Conservation (phyloP, 2,797 vertebrate species). For the Falco cherrug region DNA sequence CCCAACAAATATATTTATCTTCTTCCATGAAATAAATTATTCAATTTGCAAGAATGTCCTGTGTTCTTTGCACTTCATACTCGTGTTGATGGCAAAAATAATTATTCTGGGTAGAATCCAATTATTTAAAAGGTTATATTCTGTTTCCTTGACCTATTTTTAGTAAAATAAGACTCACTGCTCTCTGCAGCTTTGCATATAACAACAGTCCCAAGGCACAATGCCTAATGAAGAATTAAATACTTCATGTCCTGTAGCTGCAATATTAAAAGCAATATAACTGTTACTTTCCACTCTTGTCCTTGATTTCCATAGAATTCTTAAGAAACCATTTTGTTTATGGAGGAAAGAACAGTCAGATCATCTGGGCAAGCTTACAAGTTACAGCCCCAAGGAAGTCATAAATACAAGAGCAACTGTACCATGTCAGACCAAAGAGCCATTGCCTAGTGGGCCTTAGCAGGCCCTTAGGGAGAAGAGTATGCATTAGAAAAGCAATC, state of each 20-base stretch:
- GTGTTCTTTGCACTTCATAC: background rate
- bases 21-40: background rate
- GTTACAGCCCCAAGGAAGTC: background rate
- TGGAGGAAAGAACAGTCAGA: background rate
- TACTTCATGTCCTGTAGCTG: background rate
- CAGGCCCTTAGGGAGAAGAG: background rate
- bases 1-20: background rate
- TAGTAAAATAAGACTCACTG: background rate
- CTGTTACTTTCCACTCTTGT: background rate
- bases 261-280: background rate
- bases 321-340: background rate
- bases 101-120: background rate
- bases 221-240: background rate
- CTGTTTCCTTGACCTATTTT: background rate
- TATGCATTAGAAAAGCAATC: background rate
- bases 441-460: too few species aligned
- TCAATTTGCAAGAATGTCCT: background rate
- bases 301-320: background rate
- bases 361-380: background rate
- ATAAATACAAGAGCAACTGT: background rate
- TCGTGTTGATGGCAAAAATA: background rate
- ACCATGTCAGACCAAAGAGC: background rate
- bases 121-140: background rate
- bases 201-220: background rate
- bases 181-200: background rate